These are phyloP conservation scores for Myiothlypis chrysogaster DNA, from an alignment of 2,797 vertebrate genomes.

Conservation along the genomic window DNA sequence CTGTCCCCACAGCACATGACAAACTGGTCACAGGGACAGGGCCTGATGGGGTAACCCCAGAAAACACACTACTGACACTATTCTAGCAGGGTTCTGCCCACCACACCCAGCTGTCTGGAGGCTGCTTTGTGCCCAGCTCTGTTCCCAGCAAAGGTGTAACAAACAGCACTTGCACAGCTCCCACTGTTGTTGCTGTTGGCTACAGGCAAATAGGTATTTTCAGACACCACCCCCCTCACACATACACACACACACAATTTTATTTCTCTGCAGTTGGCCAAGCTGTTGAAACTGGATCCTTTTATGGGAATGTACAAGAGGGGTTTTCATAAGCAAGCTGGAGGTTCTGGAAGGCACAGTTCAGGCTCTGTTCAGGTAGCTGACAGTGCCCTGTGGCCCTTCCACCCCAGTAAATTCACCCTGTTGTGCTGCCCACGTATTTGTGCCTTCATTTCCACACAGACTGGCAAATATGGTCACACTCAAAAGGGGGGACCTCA, in stretches of 20 bases:
- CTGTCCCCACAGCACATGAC: not conserved
- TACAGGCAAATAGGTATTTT: not conserved
- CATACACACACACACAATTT: not conserved
- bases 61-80: not conserved
- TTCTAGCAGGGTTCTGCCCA: not conserved
- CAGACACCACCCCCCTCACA: not conserved
- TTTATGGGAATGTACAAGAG: not conserved
- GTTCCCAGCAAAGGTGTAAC: not conserved
- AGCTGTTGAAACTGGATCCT: conserved; percentile 21
- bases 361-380: not conserved
- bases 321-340: conserved; percentile 14
- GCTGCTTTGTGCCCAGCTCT: not conserved
- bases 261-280: not conserved
- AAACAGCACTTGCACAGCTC: not conserved
- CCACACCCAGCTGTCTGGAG: not conserved
- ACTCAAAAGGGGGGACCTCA: not conserved
- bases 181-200: not conserved
- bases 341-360: not conserved
- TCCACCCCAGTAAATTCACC: not conserved
- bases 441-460: not conserved
- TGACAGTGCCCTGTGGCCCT: not conserved
- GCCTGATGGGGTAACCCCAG: not conserved
- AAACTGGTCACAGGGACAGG: not conserved
- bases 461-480: not conserved
- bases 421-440: not conserved